Evolutionary conservation across 53 echinoderm and acorn worm species (phyloP).

Genomic region (Antedon mediterranea): DNA sequence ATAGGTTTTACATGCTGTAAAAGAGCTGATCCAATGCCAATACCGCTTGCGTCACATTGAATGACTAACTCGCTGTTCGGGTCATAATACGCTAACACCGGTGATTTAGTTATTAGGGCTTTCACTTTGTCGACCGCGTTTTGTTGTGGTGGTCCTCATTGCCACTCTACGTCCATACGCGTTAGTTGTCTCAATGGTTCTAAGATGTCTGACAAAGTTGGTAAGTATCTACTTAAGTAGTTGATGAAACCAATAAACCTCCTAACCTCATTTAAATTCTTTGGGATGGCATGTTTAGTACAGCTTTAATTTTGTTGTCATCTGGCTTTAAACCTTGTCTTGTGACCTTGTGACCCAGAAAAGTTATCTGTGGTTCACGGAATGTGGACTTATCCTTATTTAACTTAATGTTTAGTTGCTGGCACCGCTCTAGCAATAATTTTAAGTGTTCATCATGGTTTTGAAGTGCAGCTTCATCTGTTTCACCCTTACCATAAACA

Average conservation of each 20-base stretch:
- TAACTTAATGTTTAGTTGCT: slow-evolving; percentile 21
- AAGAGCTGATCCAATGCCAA: slow-evolving; percentile 25
- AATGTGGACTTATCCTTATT: slow-evolving; percentile 25
- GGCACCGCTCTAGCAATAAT: slow-evolving; percentile 28
- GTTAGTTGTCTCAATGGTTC: slow-evolving; percentile 39
- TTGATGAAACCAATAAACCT: slow-evolving; percentile 31
- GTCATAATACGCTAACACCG: slow-evolving; percentile 31
- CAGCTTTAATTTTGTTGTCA: slow-evolving; percentile 7
- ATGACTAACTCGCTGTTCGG: slow-evolving; percentile 21
- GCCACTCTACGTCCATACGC: slow-evolving; percentile 22
- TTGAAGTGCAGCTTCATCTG: slow-evolving; percentile 2
- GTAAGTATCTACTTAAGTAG: slow-evolving; percentile 33
- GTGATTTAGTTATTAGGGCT: slow-evolving; percentile 14
- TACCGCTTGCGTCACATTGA: slow-evolving; percentile 41
- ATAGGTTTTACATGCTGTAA: slow-evolving; percentile 30
- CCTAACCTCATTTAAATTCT: slow-evolving; percentile 26
- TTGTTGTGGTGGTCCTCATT: slow-evolving; percentile 17
- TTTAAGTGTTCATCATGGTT: slow-evolving; percentile 28
- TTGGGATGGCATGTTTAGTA: slow-evolving; percentile 29
- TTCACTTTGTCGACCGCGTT: slow-evolving; percentile 15
- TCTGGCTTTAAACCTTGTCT: slow-evolving; percentile 23
- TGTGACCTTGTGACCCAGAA: slow-evolving; percentile 34
- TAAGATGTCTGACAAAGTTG: slow-evolving; percentile 25
- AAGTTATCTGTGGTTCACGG: slow-evolving; percentile 10
- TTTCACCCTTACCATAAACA: slow-evolving; percentile 17